Conservation (phyloP, 2,797 vertebrate species). For the Toxotes lorentzi region DNA sequence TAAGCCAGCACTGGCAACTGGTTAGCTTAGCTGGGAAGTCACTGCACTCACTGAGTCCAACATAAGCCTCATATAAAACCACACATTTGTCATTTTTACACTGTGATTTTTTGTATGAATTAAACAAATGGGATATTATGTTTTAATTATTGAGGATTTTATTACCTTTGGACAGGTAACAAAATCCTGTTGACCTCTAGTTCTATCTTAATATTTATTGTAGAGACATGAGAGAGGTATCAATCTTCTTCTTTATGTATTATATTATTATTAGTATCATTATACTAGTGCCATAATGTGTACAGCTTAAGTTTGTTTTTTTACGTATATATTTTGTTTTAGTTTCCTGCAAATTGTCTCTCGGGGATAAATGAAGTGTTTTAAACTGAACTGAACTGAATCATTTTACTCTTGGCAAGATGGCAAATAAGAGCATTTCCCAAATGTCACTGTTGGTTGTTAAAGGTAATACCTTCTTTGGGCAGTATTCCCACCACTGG, state of each 20-base stretch:
- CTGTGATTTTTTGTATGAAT: not conserved
- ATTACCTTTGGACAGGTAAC: too few species aligned
- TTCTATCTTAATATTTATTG: not conserved
- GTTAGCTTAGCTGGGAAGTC: not conserved
- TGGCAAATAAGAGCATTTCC: not conserved
- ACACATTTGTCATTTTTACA: not conserved
- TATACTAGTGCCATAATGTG: too few species aligned
- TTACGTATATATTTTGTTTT: too few species aligned
- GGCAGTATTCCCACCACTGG: slow-evolving; percentile 92
- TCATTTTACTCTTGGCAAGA: not conserved
- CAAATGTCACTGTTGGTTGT: not conserved
- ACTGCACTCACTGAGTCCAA: not conserved
- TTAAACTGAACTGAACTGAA: too few species aligned
- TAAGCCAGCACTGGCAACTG: not conserved
- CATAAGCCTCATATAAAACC: not conserved
- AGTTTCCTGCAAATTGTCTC: too few species aligned
- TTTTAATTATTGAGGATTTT: not conserved
- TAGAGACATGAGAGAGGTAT: not conserved
- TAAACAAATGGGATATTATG: not conserved
- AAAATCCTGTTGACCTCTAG: not conserved
- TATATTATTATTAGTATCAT: too few species aligned
- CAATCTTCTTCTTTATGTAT: not conserved
- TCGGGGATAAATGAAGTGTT: too few species aligned
- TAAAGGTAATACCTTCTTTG: slow-evolving; percentile 86
- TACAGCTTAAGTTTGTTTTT: too few species aligned